A percentile compares a stretch with the other conserved stretches of the same genome.
Evolutionary conservation across 2,888 invertebrate genomes (phyloP).

Genomic region (Meta bourneti): DNA sequence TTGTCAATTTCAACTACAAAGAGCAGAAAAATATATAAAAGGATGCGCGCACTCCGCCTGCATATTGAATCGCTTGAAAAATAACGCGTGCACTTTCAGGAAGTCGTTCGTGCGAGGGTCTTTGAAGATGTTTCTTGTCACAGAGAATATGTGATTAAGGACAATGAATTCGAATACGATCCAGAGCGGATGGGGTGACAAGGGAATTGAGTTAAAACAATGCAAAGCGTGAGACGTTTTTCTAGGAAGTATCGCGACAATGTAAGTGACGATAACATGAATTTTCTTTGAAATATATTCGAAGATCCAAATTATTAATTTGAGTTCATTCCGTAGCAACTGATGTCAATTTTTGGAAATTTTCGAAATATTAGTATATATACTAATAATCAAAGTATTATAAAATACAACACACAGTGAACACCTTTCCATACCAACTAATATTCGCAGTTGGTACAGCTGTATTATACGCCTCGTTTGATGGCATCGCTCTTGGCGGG

Average conservation of each 20-base stretch:
- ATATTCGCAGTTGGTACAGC: no score
- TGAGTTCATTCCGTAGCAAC: no score
- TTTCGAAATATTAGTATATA: no score
- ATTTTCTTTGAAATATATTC: no score
- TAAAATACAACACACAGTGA: no score
- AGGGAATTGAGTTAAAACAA: slow-evolving; percentile 1
- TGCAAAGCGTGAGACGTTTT: not conserved
- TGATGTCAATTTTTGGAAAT: no score
- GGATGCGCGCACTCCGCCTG: slow-evolving; percentile 8
- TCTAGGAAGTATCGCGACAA: not conserved
- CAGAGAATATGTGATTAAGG: slow-evolving; percentile 39
- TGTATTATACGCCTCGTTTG: no score
- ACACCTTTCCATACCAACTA: no score
- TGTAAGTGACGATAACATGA: not conserved
- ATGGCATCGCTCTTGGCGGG: no score
- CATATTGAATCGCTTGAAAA: slow-evolving; percentile 44
- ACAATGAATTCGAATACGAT: slow-evolving; percentile 33
- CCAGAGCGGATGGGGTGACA: not conserved
- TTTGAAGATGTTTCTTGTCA: slow-evolving; percentile 58
- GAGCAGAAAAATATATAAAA: slow-evolving; percentile 57
- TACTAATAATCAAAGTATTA: no score
- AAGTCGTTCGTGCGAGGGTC: not conserved
- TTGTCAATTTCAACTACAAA: slow-evolving; percentile 51
- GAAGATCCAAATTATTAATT: no score
- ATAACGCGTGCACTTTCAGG: slow-evolving; percentile 16